Base-by-base conservation (phyloP, 2,888 invertebrate genomes). In the Celastrina argiolus region DNA sequence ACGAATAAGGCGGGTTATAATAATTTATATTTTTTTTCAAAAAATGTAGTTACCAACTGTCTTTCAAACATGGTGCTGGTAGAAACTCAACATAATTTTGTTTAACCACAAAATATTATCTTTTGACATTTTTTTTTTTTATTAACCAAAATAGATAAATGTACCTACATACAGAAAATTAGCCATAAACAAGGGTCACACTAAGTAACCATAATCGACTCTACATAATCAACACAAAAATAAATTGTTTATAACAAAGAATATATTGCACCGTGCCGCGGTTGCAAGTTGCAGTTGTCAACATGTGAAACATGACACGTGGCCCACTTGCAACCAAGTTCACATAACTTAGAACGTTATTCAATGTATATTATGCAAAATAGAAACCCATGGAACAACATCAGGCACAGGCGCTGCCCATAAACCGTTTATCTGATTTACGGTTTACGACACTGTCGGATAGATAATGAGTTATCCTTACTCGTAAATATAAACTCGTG, bases 341-440 rank as follows among this genome's bases (percentile, higher is more conserved):
- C 16, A 7, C 7, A 2, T 42, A 42, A 16, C 42, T 16, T 16
- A 5, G 42, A 5, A 42, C 16, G 16, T 18, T 45, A 18, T 45
- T 36, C 36, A 36, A 45, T 18, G 22, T 2, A 26, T 51, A 14
- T 26, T 22, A 51, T 22, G 51, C 22, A 12, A 51, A 51, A 51
- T 51, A 51, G 51, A 51, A 51, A 26, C 51, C 45, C 18, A 45
- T 51, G 14, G 22, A 51, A 22, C 36, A 12, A 36, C 14, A 51
- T 51, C 22, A 26, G 12, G 12, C 14, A 51, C 51, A 51, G 22
- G 51, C 22, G 51, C 51, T 45, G 45, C 22, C 22, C 51, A 22
- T 51, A 51, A 51, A 51, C 22, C 51, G 18, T 51, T 22, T 51
- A 26, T 51, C 22, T 51, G 51, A 51, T 51, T 51, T 51, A 51